A percentile compares a stretch with the other conserved stretches of the same genome.
Evolutionary conservation across 2,888 invertebrate species (phyloP).

Genomic region (Apodemia zela): DNA sequence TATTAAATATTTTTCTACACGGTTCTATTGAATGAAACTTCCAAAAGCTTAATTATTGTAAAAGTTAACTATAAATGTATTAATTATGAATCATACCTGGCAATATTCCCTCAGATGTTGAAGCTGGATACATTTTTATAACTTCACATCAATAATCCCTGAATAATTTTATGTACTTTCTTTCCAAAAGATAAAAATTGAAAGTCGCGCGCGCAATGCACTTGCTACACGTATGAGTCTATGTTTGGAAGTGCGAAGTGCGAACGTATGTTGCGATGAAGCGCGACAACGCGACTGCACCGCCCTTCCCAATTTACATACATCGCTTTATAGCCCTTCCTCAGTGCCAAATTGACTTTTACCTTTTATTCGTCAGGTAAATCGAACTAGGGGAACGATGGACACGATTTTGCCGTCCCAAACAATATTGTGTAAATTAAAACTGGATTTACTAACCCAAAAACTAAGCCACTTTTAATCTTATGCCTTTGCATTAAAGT

Average conservation of each 20-base stretch:
- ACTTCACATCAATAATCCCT: not conserved
- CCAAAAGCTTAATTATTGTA: not conserved
- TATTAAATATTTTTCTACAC: not conserved
- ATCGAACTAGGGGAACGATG: slow-evolving; percentile 70
- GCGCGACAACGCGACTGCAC: slow-evolving; percentile 61
- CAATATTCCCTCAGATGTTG: slow-evolving; percentile 59
- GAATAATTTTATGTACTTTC: not conserved
- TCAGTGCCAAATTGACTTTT: slow-evolving; percentile 76
- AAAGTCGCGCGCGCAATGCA: slow-evolving; percentile 36
- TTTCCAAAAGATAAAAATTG: not conserved
- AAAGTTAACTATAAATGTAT: not conserved
- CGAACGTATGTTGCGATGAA: slow-evolving; percentile 47
- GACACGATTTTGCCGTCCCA: slow-evolving; percentile 54
- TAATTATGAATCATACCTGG: slow-evolving; percentile 49
- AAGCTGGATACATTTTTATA: slow-evolving; percentile 64
- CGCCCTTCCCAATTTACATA: slow-evolving; percentile 77
- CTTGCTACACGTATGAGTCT: slow-evolving; percentile 37
- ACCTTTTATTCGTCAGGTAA: slow-evolving; percentile 78
- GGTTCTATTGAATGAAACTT: not conserved
- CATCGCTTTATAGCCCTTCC: slow-evolving; percentile 72
- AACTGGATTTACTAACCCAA: slow-evolving; percentile 35
- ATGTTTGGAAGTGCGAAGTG: slow-evolving; percentile 36
- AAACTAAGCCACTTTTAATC: slow-evolving; percentile 24
- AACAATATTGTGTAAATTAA: slow-evolving; percentile 31
- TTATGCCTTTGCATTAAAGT: slow-evolving; percentile 22